Evolutionary conservation across 2,797 vertebrate species (phyloP).

Genomic region (Emydoidea blandingii): DNA sequence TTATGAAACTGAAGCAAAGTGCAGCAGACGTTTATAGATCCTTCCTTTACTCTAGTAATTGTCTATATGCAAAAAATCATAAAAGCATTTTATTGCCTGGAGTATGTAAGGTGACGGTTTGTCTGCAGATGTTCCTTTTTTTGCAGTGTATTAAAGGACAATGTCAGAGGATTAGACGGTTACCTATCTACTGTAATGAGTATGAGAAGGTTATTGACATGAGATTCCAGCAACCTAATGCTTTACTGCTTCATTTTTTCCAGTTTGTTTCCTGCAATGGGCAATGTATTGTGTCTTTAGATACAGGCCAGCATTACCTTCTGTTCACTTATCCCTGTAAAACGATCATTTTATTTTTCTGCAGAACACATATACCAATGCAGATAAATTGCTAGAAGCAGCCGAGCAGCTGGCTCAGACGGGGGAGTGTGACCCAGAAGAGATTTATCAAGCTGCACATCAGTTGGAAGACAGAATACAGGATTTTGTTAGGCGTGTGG

Average conservation of each 20-base stretch:
- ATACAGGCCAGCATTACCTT: background rate
- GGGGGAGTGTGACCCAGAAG: slow-evolving; percentile 97
- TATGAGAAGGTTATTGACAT: background rate
- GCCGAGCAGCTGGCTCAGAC: slow-evolving; percentile 98
- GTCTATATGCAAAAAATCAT: background rate
- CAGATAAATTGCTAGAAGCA: slow-evolving; percentile 96
- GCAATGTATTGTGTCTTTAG: background rate
- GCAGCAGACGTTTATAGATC: background rate
- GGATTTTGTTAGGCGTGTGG: slow-evolving; percentile 97
- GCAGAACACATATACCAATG: slow-evolving; percentile 98
- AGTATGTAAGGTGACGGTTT: background rate
- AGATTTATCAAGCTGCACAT: slow-evolving; percentile 99
- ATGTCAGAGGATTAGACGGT: background rate
- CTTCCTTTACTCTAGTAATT: background rate
- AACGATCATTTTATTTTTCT: background rate
- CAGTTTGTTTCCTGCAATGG: background rate
- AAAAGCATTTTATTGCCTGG: background rate
- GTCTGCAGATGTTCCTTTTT: background rate
- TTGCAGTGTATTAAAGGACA: background rate
- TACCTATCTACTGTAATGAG: background rate
- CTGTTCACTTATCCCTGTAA: background rate
- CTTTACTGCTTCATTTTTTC: background rate
- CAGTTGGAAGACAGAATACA: slow-evolving; percentile 98
- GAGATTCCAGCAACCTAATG: background rate
- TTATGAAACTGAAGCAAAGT: background rate